A percentile compares a stretch with the other conserved stretches of the same genome.
These are phyloP conservation scores for Alaudala cheleensis DNA, from an alignment of 2,113 vertebrate genomes.

Conservation along the genomic window DNA sequence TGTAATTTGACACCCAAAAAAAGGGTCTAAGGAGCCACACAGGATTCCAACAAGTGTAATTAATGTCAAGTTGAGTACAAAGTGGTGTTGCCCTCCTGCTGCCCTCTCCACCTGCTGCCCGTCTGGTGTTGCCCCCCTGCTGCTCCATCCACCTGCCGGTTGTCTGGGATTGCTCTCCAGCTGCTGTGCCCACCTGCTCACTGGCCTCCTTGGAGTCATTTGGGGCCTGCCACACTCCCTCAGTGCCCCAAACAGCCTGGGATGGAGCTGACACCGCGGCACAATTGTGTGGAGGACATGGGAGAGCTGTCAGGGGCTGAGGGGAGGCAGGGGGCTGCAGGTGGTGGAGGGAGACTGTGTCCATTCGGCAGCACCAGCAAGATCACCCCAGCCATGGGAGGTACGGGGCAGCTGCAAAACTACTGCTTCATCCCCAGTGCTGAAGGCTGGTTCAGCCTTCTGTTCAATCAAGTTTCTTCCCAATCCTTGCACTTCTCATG, in stretches of 20 bases:
- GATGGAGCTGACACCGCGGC: rapidly evolving
- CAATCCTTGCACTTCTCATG: not conserved
- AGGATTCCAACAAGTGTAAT: slow-evolving; percentile 46
- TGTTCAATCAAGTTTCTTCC: not conserved
- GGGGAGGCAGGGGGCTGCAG: not conserved
- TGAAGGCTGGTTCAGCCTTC: not conserved
- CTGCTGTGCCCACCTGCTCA: slow-evolving; percentile 32
- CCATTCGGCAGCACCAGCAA: rapidly evolving
- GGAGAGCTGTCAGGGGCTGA: not conserved
- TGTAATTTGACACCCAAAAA: not conserved
- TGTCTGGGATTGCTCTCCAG: slow-evolving; percentile 41
- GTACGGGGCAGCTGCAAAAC: not conserved
- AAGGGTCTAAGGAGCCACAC: not conserved
- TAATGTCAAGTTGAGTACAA: slow-evolving; percentile 40
- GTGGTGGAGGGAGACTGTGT: rapidly evolving
- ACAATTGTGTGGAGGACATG: rapidly evolving
- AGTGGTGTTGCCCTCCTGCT: not conserved
- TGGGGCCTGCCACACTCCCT: rapidly evolving
- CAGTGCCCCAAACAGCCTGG: rapidly evolving
- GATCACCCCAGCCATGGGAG: rapidly evolving
- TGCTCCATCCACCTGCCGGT: not conserved
- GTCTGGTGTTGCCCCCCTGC: slow-evolving; percentile 32
- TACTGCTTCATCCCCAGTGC: rapidly evolving
- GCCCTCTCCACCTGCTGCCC: slow-evolving; percentile 27
- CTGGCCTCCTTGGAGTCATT: rapidly evolving